These are phyloP conservation scores for Holacanthella duospinosa DNA, from an alignment of 2,888 invertebrate species.

Conservation along the genomic window DNA sequence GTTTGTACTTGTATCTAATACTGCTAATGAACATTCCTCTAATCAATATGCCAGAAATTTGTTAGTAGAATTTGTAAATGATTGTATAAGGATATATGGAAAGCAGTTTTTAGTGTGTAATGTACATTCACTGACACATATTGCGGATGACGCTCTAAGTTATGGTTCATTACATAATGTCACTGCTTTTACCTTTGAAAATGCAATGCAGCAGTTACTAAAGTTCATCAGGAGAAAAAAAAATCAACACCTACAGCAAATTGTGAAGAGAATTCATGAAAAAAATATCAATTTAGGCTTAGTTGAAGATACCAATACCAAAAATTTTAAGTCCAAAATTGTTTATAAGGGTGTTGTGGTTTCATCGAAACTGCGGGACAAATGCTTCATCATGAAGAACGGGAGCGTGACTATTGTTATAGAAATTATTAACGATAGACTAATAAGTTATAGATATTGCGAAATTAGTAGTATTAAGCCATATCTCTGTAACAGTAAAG, in stretches of 20 bases:
- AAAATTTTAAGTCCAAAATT: neutral
- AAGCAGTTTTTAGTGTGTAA: neutral
- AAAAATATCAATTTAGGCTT: neutral
- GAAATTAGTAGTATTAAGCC: neutral
- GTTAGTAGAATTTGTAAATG: neutral
- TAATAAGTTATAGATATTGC: neutral
- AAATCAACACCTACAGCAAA: conserved; percentile 1
- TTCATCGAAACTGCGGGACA: neutral
- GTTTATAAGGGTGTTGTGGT: neutral
- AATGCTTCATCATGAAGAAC: neutral
- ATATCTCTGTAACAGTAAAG: neutral
- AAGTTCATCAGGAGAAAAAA: neutral
- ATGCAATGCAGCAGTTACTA: conserved; percentile 2
- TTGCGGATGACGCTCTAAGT: neutral
- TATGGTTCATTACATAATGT: neutral
- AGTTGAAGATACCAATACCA: neutral
- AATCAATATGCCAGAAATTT: neutral
- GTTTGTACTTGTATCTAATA: neutral
- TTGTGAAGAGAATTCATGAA: neutral
- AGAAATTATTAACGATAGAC: neutral
- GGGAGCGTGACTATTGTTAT: neutral
- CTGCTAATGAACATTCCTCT: neutral
- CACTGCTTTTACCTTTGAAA: conserved; percentile 1
- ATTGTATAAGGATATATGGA: neutral
- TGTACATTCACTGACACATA: neutral